Evolutionary conservation across 2,888 invertebrate species (phyloP), one percentile per base, ranked within the genome.

Genomic region (Clanis bilineata): DNA sequence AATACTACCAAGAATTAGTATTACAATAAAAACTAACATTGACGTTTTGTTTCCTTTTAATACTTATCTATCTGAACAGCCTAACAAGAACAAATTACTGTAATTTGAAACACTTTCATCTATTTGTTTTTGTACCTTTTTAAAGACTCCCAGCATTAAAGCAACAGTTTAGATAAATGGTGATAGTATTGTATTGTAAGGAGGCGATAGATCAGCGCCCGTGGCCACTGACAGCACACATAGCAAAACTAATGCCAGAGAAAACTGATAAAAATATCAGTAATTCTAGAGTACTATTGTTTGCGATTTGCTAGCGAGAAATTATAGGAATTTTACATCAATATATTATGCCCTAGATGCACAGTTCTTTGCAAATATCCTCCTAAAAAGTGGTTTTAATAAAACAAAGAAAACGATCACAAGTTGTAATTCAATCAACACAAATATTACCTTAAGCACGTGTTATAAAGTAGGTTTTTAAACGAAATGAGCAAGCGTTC

Each of bases 161-260:
- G 9, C 15, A 32, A 51, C 15, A 51, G 28, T 32, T 22, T 25
- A 32, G 51, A 51, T 51, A 51, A 28, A 18, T 28, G 9, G 25
- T 9, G 45, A 45, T 56, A 56, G 39, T 39, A 56, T 56, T 41
- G 56, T 51, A 32, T 51, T 15, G 41, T 39, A 18, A 21, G 18
- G 32, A 25, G 47, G 43, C 44, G 28, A 60, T 47, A 39, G 38
- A 47, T 60, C 25, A 51, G 43, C 39, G 51, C 38, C 47, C 57
- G 56, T 10, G 36, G 60, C 38, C 22, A 5, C 32, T 23, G 25
- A 25, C 28, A 28, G 41, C 57, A 57, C 57, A 38, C 23, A 43
- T 38, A 32, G 23, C 21, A 38, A 10, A 45, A 18, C 60, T 15
- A 45, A 57, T 38, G 25, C 12, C 45, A 9, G 5, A 15, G 23